Conservation (phyloP, 2,113 vertebrate species). For the Sinocyclocheilus anophthalmus region DNA sequence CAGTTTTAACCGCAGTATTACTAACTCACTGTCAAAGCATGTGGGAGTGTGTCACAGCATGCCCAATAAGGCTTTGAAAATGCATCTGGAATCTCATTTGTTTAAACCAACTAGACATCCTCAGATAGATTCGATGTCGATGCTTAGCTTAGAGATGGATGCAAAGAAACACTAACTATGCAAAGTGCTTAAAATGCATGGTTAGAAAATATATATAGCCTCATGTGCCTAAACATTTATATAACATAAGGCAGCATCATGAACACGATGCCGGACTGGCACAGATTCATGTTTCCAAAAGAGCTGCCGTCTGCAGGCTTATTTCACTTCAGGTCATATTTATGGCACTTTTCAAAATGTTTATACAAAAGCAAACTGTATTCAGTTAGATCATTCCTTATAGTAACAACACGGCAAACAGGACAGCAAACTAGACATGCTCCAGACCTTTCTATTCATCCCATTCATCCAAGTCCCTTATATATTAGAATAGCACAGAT, state of each 20-base stretch:
- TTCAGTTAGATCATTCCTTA: neutral
- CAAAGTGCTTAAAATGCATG: neutral
- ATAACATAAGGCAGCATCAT: neutral
- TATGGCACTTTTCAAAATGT: conserved; percentile 15
- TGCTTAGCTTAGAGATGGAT: neutral
- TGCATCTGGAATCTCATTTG: conserved; percentile 12
- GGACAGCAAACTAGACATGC: neutral
- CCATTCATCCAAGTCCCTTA: neutral
- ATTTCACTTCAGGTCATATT: conserved; percentile 10
- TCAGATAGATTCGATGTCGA: neutral
- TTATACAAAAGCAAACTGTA: conserved; percentile 14
- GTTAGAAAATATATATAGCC: conserved; percentile 17
- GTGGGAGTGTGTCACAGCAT: neutral
- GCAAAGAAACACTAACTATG: neutral
- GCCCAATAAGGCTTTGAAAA: conserved; percentile 19
- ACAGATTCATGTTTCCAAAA: neutral
- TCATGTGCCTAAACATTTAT: conserved; percentile 17
- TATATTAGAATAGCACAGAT: neutral
- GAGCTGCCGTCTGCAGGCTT: neutral
- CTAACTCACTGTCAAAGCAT: neutral
- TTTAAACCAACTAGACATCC: neutral
- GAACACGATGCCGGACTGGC: neutral
- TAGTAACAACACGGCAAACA: neutral
- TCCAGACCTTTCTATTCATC: neutral
- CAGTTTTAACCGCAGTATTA: neutral